Evolutionary conservation across 2,113 vertebrate genomes (phyloP).

Genomic region (Podilymbus podiceps): DNA sequence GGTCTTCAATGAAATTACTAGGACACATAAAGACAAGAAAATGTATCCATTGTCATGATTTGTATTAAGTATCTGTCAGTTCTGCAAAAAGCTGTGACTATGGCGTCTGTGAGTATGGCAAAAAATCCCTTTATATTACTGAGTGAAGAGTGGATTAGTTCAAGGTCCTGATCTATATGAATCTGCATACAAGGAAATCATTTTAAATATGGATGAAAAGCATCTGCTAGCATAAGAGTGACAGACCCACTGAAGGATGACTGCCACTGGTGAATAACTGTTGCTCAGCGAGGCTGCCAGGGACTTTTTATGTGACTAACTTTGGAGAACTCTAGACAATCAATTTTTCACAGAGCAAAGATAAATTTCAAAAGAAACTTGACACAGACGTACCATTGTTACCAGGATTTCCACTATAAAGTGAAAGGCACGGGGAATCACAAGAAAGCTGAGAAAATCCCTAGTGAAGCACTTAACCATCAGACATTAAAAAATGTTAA

Average conservation of each 20-base stretch:
- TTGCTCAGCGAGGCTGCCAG: not conserved
- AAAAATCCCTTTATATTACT: not conserved
- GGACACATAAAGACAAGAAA: not conserved
- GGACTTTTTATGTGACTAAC: not conserved
- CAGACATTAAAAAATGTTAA: not conserved
- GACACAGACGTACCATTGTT: not conserved
- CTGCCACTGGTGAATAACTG: not conserved
- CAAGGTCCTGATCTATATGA: not conserved
- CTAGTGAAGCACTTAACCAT: not conserved
- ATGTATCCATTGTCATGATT: not conserved
- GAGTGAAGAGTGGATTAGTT: not conserved
- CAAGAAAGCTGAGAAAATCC: not conserved
- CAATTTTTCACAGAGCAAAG: not conserved
- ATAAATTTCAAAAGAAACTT: slow-evolving; percentile 3
- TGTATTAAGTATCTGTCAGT: not conserved
- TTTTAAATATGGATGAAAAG: not conserved
- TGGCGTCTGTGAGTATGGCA: not conserved
- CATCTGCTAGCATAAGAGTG: not conserved
- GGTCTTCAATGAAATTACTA: not conserved
- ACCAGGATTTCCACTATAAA: not conserved
- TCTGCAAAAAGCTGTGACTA: not conserved
- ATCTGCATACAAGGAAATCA: not conserved
- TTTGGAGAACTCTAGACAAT: not conserved
- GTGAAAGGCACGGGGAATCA: not conserved
- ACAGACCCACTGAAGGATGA: not conserved